Evolutionary conservation across 2,888 invertebrate species (phyloP).

Genomic region (Megalurothrips usitatus): DNA sequence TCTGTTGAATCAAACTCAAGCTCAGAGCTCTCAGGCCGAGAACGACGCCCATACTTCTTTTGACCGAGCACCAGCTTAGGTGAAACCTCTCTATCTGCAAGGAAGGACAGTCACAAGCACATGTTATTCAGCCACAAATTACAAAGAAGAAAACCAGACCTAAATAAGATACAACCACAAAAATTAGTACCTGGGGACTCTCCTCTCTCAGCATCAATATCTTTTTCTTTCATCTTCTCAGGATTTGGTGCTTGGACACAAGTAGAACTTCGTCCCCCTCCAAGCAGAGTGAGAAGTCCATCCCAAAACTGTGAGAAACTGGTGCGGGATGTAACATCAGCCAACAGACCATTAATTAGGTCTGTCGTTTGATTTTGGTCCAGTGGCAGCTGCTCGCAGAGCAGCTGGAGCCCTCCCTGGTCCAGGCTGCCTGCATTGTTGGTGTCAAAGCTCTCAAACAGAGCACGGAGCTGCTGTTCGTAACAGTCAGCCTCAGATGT

Average conservation of each 20-base stretch:
- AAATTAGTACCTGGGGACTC: constrained; percentile 44
- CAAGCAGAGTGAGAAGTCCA: constrained; percentile 63
- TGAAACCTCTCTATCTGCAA: constrained; percentile 60
- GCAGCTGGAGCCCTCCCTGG: constrained; percentile 59
- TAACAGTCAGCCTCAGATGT: constrained; percentile 57
- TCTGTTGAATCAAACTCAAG: constrained; percentile 45
- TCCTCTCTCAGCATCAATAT: constrained; percentile 40
- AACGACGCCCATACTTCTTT: constrained; percentile 71
- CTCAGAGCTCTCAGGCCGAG: constrained; percentile 55
- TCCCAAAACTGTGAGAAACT: constrained; percentile 73
- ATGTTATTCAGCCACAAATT: constrained; percentile 2
- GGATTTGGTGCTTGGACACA: background rate
- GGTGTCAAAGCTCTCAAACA: constrained; percentile 73
- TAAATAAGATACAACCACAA: constrained; percentile 28
- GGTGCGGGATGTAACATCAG: constrained; percentile 49
- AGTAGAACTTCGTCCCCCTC: constrained; percentile 31
- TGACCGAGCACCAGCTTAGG: constrained; percentile 68
- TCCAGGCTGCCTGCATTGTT: constrained; percentile 65
- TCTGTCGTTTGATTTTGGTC: constrained; percentile 64
- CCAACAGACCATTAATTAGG: constrained; percentile 55
- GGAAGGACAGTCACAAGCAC: background rate
- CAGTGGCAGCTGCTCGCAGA: constrained; percentile 73
- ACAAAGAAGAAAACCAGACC: constrained; percentile 30
- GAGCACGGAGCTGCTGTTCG: constrained; percentile 73
- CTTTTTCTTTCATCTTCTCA: constrained; percentile 44